phyloP scores from a whole-genome alignment of 2,113 vertebrate species.

The Merops nubicus region DNA sequence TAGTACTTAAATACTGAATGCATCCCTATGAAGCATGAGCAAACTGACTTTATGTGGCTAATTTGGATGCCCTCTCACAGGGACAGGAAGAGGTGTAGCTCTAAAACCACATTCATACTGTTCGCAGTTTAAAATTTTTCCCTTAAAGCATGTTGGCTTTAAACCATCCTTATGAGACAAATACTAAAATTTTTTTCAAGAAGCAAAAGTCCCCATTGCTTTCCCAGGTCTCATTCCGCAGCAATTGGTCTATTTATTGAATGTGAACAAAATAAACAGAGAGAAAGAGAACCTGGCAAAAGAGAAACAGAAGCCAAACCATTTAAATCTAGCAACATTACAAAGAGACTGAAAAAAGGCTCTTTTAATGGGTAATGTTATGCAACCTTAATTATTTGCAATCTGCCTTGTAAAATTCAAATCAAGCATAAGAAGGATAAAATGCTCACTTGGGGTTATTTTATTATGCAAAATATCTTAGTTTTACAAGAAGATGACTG shows the following conservation, averaged over 20 bases:
- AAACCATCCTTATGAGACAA: not conserved
- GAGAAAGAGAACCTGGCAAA: not conserved
- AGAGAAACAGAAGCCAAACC: not conserved
- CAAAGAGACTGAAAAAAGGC: not conserved
- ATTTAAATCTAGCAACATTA: not conserved
- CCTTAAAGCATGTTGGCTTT: not conserved
- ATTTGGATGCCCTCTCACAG: not conserved
- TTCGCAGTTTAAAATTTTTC: not conserved
- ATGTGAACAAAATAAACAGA: not conserved
- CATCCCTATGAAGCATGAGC: not conserved
- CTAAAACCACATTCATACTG: not conserved
- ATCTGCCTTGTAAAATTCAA: slow-evolving; percentile 43
- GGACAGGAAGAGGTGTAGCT: not conserved
- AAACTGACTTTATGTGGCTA: not conserved
- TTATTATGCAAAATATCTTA: slow-evolving; percentile 21
- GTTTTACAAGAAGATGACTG: not conserved
- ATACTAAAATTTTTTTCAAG: not conserved
- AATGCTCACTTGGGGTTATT: slow-evolving; percentile 23
- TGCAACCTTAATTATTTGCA: slow-evolving; percentile 10
- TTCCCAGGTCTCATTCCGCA: not conserved
- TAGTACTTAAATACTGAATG: not conserved
- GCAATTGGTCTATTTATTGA: not conserved
- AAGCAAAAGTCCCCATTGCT: not conserved
- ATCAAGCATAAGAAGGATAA: slow-evolving; percentile 13
- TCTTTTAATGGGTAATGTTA: not conserved